phyloP scores from a whole-genome alignment of 2,888 invertebrate genomes.

The Meteorus cinctellus region DNA sequence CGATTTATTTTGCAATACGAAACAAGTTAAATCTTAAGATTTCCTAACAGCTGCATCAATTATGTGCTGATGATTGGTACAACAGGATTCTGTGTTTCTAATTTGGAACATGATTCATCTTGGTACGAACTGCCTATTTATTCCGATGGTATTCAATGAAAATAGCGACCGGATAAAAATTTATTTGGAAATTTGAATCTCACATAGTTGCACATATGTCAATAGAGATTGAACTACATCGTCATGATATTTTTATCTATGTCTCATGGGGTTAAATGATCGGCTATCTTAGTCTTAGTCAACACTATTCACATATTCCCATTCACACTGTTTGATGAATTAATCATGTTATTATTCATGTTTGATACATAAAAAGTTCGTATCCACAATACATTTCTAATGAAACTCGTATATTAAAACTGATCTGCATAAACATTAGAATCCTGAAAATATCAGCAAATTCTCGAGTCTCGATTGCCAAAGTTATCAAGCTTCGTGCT shows the following conservation, averaged over 20 bases:
- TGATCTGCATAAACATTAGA: not conserved
- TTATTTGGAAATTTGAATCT: too few relatives aligned
- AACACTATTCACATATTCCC: not conserved
- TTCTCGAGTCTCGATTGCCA: conserved; percentile 16
- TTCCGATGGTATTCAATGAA: too few relatives aligned
- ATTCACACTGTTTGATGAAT: not conserved
- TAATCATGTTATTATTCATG: too few relatives aligned
- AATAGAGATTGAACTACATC: not conserved
- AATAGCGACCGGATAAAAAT: too few relatives aligned
- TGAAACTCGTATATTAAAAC: not conserved
- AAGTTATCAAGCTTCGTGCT: conserved; percentile 75
- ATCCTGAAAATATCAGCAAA: not conserved
- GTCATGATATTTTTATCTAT: not conserved
- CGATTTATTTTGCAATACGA: not conserved
- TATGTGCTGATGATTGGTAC: conserved; percentile 27
- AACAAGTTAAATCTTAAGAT: not conserved
- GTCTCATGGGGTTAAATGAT: not conserved
- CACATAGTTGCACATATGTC: not conserved
- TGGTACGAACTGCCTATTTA: too few relatives aligned
- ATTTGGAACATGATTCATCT: too few relatives aligned
- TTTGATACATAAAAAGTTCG: not conserved
- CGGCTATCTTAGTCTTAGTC: not conserved
- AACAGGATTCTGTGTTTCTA: too few relatives aligned
- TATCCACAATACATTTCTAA: not conserved
- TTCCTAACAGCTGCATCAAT: not conserved